Percentiles rank a stretch among this genome's conserved stretches.
Evolutionary conservation across 2,113 vertebrate species (phyloP).

Genomic region (Hypanus sabinus): DNA sequence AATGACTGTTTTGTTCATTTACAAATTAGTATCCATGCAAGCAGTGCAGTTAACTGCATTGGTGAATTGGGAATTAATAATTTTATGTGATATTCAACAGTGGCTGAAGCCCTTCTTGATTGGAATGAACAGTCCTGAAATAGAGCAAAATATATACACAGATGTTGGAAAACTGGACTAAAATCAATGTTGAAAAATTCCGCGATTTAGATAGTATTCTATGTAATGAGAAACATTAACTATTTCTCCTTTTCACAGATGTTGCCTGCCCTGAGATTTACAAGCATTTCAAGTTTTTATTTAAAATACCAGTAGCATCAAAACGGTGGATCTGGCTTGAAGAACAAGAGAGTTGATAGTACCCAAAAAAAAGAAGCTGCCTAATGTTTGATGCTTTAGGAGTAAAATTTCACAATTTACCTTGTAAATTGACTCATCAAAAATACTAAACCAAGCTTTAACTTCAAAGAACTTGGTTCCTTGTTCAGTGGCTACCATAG

Average conservation of each 20-base stretch:
- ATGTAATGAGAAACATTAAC: too few relatives aligned
- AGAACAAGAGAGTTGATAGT: background rate
- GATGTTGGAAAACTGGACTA: too few relatives aligned
- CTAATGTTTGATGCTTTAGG: constrained; percentile 45
- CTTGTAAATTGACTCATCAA: constrained; percentile 53
- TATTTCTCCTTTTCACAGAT: too few relatives aligned
- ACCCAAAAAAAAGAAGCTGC: background rate
- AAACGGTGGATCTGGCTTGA: background rate
- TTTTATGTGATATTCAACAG: background rate
- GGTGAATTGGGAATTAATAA: background rate
- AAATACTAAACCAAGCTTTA: constrained; percentile 44
- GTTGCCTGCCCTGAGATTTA: too few relatives aligned
- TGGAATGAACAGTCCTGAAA: background rate
- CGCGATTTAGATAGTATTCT: too few relatives aligned
- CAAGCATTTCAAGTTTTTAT: too few relatives aligned
- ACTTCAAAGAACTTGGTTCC: constrained; percentile 41
- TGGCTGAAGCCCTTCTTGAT: background rate
- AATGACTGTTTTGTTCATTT: too few relatives aligned
- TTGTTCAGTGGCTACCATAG: constrained; percentile 41
- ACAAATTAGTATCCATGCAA: too few relatives aligned
- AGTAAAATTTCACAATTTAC: constrained; percentile 42
- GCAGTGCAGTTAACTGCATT: background rate
- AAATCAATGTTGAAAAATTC: too few relatives aligned
- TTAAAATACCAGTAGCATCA: background rate
- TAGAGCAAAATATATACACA: too few relatives aligned